These are phyloP conservation scores for Acronicta aceris DNA, from an alignment of 2,888 invertebrate species.

Conservation along the genomic window DNA sequence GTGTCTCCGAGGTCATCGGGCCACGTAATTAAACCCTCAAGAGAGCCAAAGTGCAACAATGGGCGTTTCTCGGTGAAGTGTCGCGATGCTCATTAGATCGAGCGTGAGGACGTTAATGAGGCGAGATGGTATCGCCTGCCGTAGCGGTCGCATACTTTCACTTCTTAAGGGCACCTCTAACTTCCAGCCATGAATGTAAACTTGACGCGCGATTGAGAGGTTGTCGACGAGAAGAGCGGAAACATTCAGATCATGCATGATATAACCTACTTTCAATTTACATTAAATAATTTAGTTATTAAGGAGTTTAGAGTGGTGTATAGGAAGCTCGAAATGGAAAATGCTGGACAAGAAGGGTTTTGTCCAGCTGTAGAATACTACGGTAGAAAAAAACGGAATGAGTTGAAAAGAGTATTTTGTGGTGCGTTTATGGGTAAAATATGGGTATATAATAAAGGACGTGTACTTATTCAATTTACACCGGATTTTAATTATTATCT, in stretches of 20 bases:
- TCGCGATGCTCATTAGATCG: constrained; percentile 78
- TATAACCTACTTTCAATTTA: neutral
- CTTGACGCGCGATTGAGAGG: constrained; percentile 31
- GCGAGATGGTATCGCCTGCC: constrained; percentile 74
- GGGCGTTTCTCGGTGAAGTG: constrained; percentile 65
- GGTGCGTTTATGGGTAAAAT: no score
- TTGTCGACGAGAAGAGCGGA: constrained; percentile 9
- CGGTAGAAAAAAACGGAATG: no score
- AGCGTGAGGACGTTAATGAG: constrained; percentile 81
- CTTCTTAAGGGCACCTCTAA: constrained; percentile 73
- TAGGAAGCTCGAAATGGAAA: no score
- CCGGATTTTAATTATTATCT: no score
- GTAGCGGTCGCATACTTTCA: constrained; percentile 76
- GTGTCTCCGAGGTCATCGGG: constrained; percentile 54
- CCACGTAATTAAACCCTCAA: constrained; percentile 62
- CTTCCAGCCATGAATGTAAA: constrained; percentile 41
- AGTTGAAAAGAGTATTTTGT: no score
- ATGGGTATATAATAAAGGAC: no score
- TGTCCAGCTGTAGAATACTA: no score
- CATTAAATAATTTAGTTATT: no score
- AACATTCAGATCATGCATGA: neutral
- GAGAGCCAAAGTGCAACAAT: constrained; percentile 66
- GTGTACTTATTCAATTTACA: no score
- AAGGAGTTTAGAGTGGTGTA: no score
- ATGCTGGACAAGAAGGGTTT: no score